Percentiles rank a stretch among this genome's conserved stretches.
phyloP scores from a whole-genome alignment of 2,113 vertebrate genomes.

The Plecotus auritus region DNA sequence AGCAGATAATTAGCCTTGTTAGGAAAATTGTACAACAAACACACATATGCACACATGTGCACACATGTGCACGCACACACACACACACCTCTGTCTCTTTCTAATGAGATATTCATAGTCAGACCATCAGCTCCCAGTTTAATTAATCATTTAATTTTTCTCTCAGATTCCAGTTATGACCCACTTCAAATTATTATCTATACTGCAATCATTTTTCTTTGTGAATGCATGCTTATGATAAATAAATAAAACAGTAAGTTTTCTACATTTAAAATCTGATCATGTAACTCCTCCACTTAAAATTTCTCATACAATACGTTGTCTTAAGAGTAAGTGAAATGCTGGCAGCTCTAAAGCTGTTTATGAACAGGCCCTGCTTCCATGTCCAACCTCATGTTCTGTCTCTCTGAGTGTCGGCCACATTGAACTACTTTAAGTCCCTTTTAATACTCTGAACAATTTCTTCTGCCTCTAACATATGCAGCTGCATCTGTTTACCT shows the following conservation, averaged over 20 bases:
- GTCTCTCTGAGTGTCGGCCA: background rate
- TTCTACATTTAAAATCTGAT: background rate
- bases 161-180: background rate
- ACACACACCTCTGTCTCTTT: background rate
- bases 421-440: background rate
- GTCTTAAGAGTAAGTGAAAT: background rate
- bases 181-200: background rate
- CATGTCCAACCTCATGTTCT: background rate
- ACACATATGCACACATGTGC: no score
- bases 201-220: background rate
- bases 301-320: background rate
- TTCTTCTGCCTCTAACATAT: background rate
- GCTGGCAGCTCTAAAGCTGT: background rate
- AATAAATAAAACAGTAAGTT: background rate
- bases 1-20: background rate
- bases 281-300: background rate
- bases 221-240: background rate
- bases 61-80: background rate
- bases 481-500: background rate
- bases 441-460: background rate
- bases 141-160: background rate
- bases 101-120: background rate
- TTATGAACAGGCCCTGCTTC: background rate
- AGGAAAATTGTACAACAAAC: background rate
- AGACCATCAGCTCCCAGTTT: background rate